Base-by-base conservation (phyloP, 2,113 vertebrate genomes). In the Xenopus borealis region DNA sequence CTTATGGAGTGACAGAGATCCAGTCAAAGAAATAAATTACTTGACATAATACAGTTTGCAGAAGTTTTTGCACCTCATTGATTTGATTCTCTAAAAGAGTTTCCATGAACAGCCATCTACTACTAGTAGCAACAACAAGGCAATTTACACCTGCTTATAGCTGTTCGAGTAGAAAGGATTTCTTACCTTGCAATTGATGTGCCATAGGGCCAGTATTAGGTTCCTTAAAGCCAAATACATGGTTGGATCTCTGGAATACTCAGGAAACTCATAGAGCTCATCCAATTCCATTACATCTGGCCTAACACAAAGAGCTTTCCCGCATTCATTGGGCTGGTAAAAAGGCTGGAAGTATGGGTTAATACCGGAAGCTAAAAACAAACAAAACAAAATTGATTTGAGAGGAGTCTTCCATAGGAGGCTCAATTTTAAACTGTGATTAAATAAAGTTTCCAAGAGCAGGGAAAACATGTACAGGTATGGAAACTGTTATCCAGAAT, bases 281-380 rank as follows among this genome's bases (percentile, higher is more conserved):
- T 98, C 97, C 79, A 98, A 84, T 85, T 99, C 97, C 97, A 98
- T 98, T 88, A 98, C 97, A 52, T 99, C 97, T 0, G 97, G 97
- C 78, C 97, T 85, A 77, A 99, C 96, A 45, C 97, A 98, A 70
- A 99, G 91, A 72, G 97, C 97, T 85, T 98, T 98, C 12, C 96
- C 96, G 64, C 96, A 98, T 84, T 99, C 97, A 2, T 96, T 98
- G 27, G 97, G 97, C 85, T 98, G 97, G 80, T 98, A 98, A 78
- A 99, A 99, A 5, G 97, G 97, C 89, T 98, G 97, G 85, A 99
- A 98, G 83, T 97, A 97, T 0, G 92, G 92, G 86, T 93, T 94
- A 85, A 98, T 89, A 45, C 94, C 95, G 90, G 94, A 78, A 87
- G 95, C 92, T 93, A 86, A 85, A 75, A 53, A 82, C 40, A 69